Evolutionary conservation across 2,797 vertebrate species (phyloP).

Genomic region (Coregonus sp.): DNA sequence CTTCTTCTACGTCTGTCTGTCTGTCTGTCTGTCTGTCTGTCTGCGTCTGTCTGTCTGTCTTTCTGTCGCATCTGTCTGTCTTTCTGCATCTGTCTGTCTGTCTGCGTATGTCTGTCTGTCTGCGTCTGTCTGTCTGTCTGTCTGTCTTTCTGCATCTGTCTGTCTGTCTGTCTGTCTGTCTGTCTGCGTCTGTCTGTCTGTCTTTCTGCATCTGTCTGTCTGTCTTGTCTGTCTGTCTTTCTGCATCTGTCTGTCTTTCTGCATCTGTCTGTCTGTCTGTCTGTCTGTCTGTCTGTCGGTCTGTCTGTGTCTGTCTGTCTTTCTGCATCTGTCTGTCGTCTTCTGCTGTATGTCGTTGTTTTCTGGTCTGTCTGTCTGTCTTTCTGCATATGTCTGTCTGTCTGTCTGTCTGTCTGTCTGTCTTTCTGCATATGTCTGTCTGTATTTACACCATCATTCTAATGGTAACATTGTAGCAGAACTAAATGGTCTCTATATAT

Average conservation of each 20-base stretch:
- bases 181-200: neutral
- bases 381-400: neutral
- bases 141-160: neutral
- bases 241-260: neutral
- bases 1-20: neutral
- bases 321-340: too few relatives aligned
- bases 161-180: neutral
- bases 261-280: neutral
- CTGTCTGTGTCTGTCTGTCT: neutral
- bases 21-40: slow-evolving; percentile 11
- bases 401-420: neutral
- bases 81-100: neutral
- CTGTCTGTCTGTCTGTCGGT: slow-evolving; percentile 12
- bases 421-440: slow-evolving; percentile 24
- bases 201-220: neutral
- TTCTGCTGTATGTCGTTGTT: too few relatives aligned
- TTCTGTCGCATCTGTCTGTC: too few relatives aligned
- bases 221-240: neutral
- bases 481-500: too few relatives aligned
- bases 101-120: neutral
- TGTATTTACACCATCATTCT: neutral
- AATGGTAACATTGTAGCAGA: too few relatives aligned
- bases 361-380: too few relatives aligned
- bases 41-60: neutral
- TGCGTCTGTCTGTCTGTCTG: too few relatives aligned